phyloP scores from a whole-genome alignment of 2,888 invertebrate species.

The Eueremaeus valkanovi region DNA sequence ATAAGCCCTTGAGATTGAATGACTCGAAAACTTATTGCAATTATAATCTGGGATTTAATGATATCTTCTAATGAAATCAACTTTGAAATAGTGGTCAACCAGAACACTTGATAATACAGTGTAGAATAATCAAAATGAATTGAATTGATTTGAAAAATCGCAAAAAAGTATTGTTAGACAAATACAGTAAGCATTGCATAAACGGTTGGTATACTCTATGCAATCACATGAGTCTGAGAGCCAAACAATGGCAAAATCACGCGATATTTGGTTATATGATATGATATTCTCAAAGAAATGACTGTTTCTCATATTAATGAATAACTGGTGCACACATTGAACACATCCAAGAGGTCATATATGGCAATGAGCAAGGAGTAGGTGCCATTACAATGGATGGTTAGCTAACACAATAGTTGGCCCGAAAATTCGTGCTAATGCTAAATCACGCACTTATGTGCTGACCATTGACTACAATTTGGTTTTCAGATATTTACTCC shows the following conservation, averaged over 20 bases:
- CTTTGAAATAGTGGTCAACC: no score
- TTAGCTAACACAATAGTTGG: not conserved
- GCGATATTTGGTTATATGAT: slow-evolving; percentile 2
- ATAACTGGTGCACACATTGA: not conserved
- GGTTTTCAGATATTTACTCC: slow-evolving; percentile 14
- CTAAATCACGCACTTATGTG: slow-evolving; percentile 5
- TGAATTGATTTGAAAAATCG: no score
- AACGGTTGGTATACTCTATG: no score
- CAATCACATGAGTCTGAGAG: no score
- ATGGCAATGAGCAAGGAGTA: slow-evolving; percentile 3
- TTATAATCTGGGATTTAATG: no score
- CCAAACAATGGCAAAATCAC: not conserved
- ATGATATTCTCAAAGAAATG: not conserved
- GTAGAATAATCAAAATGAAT: no score
- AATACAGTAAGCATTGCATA: no score
- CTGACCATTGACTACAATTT: slow-evolving; percentile 27
- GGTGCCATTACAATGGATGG: slow-evolving; percentile 7
- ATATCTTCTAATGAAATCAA: no score
- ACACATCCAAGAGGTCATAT: not conserved
- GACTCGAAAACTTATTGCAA: no score
- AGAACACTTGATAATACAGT: no score
- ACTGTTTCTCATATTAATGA: not conserved
- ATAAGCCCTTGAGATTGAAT: no score
- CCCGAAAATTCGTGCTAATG: not conserved
- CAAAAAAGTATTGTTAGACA: no score